Conservation (phyloP, 2,888 invertebrate species). For the Eupithecia exiguata region DNA sequence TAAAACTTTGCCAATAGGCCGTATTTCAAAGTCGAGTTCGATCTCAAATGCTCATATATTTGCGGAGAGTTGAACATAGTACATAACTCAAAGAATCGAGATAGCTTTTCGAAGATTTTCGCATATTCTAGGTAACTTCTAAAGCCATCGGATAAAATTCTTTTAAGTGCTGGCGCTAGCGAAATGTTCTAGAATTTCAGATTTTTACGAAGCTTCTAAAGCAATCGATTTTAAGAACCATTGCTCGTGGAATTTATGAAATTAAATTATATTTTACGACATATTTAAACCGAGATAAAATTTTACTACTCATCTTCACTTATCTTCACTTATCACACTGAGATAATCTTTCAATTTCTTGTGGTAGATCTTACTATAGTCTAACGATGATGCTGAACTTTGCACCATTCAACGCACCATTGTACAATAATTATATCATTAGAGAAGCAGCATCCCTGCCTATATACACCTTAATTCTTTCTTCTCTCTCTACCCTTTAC, state of each 20-base stretch:
- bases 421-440: neutral
- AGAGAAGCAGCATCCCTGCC: neutral
- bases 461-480: neutral
- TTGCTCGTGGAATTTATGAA: neutral
- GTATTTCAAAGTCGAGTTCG: slow-evolving; percentile 80
- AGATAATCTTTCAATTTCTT: neutral
- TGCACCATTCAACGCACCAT: neutral
- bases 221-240: neutral
- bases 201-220: slow-evolving; percentile 21
- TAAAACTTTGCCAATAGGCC: slow-evolving; percentile 83
- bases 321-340: neutral
- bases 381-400: neutral
- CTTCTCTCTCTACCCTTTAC: too few species aligned
- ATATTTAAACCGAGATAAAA: neutral
- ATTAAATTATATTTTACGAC: slow-evolving; percentile 1
- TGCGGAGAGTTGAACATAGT: slow-evolving; percentile 67
- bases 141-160: slow-evolving; percentile 31
- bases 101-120: slow-evolving; percentile 71
- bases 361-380: neutral
- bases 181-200: slow-evolving; percentile 12
- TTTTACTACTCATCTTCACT: neutral
- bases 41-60: slow-evolving; percentile 81
- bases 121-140: slow-evolving; percentile 68
- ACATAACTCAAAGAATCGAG: slow-evolving; percentile 73
- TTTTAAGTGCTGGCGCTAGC: slow-evolving; percentile 23